phyloP scores from a whole-genome alignment of 2,888 invertebrate species.

The Erannis defoliaria region DNA sequence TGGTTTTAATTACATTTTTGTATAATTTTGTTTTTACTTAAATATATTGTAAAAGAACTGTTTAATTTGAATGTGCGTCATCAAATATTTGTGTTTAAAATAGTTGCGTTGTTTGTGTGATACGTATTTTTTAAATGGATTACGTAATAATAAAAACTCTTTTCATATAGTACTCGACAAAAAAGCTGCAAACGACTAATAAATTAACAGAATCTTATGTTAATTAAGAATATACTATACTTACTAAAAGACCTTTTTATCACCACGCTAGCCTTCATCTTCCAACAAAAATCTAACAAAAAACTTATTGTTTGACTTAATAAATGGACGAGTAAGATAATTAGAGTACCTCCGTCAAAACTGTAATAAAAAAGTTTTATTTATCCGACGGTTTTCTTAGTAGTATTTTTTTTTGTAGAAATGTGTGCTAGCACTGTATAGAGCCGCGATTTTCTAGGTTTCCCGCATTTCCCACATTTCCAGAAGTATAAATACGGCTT shows the following conservation, averaged over 20 bases:
- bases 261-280: not conserved
- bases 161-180: no score
- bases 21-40: not conserved
- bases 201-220: not conserved
- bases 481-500: no score
- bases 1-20: constrained; percentile 2
- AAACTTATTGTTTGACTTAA: no score
- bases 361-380: no score
- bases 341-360: no score
- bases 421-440: no score
- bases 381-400: no score
- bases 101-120: not conserved
- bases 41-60: not conserved
- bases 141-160: not conserved
- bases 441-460: no score
- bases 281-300: not conserved
- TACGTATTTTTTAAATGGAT: no score
- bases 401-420: no score
- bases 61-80: not conserved
- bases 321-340: no score
- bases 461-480: no score
- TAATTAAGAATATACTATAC: not conserved
- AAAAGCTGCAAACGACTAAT: not conserved
- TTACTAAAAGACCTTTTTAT: not conserved
- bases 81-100: not conserved